Percentiles rank a stretch among this genome's conserved stretches.
These are phyloP conservation scores for Spizella passerina DNA, from an alignment of 2,797 vertebrate genomes.

Conservation along the genomic window DNA sequence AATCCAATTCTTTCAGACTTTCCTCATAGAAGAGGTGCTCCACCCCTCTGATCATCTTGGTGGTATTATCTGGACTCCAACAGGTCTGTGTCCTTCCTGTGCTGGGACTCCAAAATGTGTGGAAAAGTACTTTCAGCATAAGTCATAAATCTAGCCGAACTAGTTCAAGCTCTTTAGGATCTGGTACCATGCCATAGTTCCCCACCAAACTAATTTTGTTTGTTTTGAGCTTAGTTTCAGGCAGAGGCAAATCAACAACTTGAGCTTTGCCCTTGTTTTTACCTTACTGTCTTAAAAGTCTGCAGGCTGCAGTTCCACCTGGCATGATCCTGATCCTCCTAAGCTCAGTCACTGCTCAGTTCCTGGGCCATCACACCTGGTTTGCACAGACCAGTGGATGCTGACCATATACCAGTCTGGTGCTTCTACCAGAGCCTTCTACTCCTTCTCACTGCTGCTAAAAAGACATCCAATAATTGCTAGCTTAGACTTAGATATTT, in stretches of 20 bases:
- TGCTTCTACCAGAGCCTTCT: neutral
- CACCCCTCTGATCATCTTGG: neutral
- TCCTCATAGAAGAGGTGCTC: neutral
- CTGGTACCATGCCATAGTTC: accelerated
- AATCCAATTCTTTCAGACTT: neutral
- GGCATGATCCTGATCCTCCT: neutral
- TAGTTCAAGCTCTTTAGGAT: neutral
- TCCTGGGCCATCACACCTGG: neutral
- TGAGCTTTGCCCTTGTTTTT: neutral
- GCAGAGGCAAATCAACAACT: neutral
- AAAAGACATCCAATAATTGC: neutral
- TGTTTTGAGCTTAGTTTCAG: neutral
- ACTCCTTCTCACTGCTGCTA: neutral
- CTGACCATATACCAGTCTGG: neutral
- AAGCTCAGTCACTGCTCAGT: neutral
- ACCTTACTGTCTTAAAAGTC: neutral
- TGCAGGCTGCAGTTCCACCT: neutral
- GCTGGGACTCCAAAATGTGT: neutral
- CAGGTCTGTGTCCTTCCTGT: neutral
- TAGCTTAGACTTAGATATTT: neutral
- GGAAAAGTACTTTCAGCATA: neutral
- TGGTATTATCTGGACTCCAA: neutral
- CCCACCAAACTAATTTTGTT: neutral
- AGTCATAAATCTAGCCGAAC: neutral
- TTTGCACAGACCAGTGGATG: neutral